Base-by-base conservation (phyloP, 1,140 invertebrate species). In the Megathymus violae region DNA sequence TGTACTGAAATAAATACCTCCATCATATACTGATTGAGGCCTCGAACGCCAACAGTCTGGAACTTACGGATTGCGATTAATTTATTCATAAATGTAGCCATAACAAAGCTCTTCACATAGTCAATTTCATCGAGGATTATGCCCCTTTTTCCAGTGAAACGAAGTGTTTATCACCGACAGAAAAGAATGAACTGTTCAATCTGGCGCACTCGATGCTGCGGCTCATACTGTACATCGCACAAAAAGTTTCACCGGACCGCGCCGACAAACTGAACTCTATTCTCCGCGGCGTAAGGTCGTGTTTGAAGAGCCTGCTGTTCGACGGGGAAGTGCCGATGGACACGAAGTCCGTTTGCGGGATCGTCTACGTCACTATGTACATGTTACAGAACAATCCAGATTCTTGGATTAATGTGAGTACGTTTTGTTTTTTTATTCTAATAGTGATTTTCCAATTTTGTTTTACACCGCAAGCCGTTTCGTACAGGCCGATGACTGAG, bases 291-390 rank as follows among this genome's bases (percentile, higher is more conserved):
- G 76, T 80, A 68, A 75, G 67, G 51, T 31, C n/a, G 10, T 41
- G 15, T 62, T 62, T 86, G n/a, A 68, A 78, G 59, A 13, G 72
- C 0, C 60, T 89, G 0, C 34, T 86, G 36, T 77, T 70, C 60
- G 71, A 86, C 47, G 66, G 70, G 9, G 85, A 89, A 43, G 71
- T 80, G 0, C 85, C 87, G 3, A 89, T 89, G 85, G 87, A 89
- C 40, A 85, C 85, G 1, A 89, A 89, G 38, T 82, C 82, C n/a
- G 69, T 89, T 4, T 74, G 76, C 56, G 85, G 87, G 0, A 84
- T 89, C 10, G 25, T 89, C 4, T 78, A 72, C 41, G 52, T 88
- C 4, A 61, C 72, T 36, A 71, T 84, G 71, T 66, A 78, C 62
- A 41, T 80, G 6, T 52, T 72, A 15, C 69, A 82, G 17, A 70